These are phyloP conservation scores for Brachyhypopomus occidentalis DNA, from an alignment of 2,113 vertebrate species.

Conservation along the genomic window DNA sequence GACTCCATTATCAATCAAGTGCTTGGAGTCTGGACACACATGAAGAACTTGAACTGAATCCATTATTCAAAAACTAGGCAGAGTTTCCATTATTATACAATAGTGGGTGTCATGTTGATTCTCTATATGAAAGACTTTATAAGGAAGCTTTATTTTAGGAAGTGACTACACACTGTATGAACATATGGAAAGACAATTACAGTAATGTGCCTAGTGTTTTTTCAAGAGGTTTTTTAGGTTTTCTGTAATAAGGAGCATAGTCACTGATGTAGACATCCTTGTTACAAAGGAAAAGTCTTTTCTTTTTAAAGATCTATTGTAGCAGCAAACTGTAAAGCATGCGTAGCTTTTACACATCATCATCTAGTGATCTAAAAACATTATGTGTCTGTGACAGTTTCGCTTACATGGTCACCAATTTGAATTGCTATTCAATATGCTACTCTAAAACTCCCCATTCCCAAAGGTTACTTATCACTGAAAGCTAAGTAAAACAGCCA, in stretches of 20 bases:
- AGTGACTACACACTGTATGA: background rate
- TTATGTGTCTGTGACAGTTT: background rate
- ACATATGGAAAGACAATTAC: background rate
- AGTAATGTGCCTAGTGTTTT: background rate
- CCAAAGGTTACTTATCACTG: slow-evolving; percentile 62
- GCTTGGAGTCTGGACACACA: slow-evolving; percentile 13
- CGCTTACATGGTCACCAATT: background rate
- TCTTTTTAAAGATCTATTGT: background rate
- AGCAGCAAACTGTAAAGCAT: slow-evolving; percentile 24
- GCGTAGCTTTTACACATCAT: slow-evolving; percentile 59
- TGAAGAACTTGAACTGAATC: background rate
- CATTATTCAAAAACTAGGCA: slow-evolving; percentile 7
- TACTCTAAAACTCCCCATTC: slow-evolving; percentile 56
- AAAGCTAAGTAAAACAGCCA: slow-evolving; percentile 43
- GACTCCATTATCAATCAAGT: slow-evolving; percentile 15
- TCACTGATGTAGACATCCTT: background rate
- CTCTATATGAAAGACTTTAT: background rate
- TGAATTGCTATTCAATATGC: slow-evolving; percentile 62
- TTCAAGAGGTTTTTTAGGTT: background rate
- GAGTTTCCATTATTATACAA: slow-evolving; percentile 16
- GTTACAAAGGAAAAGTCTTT: background rate
- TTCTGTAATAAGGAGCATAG: background rate
- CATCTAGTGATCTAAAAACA: background rate
- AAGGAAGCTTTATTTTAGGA: background rate
- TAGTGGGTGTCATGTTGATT: slow-evolving; percentile 11